Conservation (phyloP, 2,888 invertebrate species). For the Pyrochroa serraticornis region DNA sequence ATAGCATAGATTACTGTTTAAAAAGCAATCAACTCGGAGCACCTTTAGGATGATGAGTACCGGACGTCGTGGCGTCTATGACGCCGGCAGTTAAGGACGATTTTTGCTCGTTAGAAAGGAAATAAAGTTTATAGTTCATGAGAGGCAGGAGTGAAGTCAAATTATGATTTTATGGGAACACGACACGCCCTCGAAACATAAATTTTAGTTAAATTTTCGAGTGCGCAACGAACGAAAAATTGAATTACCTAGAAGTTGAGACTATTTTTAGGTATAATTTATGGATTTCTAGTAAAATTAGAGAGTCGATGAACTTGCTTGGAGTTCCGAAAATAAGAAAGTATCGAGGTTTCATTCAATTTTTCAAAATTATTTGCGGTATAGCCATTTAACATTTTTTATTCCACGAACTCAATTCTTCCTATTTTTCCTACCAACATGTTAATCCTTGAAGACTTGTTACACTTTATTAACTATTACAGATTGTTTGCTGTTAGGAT, state of each 20-base stretch:
- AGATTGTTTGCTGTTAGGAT: no score
- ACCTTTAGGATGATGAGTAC: conserved; percentile 15
- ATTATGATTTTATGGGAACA: conserved; percentile 45
- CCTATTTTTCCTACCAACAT: no score
- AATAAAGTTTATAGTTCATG: conserved; percentile 27
- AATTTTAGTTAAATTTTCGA: conserved; percentile 41
- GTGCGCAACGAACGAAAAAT: conserved; percentile 8
- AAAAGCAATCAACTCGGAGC: conserved; percentile 47
- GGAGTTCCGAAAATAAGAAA: no score
- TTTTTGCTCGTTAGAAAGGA: conserved; percentile 12
- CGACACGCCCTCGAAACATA: conserved; percentile 45
- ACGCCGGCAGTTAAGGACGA: conserved; percentile 15
- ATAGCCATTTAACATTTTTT: no score
- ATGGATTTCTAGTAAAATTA: no score
- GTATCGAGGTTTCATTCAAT: no score
- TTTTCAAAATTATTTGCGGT: no score
- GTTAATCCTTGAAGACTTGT: no score
- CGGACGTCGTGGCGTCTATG: not conserved
- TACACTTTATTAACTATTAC: no score
- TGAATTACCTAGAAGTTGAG: conserved; percentile 8
- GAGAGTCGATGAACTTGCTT: no score
- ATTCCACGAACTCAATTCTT: no score
- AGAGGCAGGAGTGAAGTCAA: conserved; percentile 34
- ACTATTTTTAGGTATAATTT: no score
- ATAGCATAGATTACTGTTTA: conserved; percentile 49